These are phyloP conservation scores for Amblyjoppa proteus DNA, from an alignment of 2,888 invertebrate genomes.

Conservation along the genomic window DNA sequence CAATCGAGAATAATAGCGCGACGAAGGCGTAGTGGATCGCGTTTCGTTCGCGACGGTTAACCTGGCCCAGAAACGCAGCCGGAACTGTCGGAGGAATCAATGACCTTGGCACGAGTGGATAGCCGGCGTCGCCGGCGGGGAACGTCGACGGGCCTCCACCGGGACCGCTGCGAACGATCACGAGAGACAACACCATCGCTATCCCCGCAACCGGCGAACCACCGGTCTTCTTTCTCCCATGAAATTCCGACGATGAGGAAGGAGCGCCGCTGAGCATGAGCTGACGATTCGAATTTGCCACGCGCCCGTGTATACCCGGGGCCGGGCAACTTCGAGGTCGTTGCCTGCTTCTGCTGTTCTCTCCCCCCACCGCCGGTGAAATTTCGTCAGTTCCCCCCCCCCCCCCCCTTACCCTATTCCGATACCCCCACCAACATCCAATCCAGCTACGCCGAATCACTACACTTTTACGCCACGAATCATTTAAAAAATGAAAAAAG, in stretches of 20 bases:
- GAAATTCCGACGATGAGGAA: constrained; percentile 58
- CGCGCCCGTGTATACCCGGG: constrained; percentile 45
- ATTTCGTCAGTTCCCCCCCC: background rate
- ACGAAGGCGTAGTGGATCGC: constrained; percentile 56
- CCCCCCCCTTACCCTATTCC: background rate
- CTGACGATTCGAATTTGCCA: constrained; percentile 59
- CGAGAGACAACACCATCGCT: constrained; percentile 9
- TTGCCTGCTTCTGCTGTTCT: constrained; percentile 46
- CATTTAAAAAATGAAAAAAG: background rate
- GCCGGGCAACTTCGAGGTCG: constrained; percentile 45
- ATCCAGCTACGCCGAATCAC: background rate
- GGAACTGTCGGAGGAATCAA: constrained; percentile 83
- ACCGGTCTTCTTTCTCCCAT: constrained; percentile 21
- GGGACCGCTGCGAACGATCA: constrained; percentile 32
- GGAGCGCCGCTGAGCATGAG: constrained; percentile 7
- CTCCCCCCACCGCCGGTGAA: constrained; percentile 13
- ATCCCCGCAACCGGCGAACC: constrained; percentile 18
- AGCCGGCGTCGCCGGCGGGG: constrained; percentile 61
- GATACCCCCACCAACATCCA: background rate
- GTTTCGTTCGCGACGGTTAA: constrained; percentile 77
- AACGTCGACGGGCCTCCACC: constrained; percentile 54
- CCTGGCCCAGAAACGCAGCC: constrained; percentile 83
- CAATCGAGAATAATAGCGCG: background rate
- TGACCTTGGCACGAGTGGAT: constrained; percentile 81
- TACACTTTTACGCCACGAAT: background rate